Evolutionary conservation across 1,140 invertebrate genomes (phyloP).

Genomic region (Homalodisca vitripennis): DNA sequence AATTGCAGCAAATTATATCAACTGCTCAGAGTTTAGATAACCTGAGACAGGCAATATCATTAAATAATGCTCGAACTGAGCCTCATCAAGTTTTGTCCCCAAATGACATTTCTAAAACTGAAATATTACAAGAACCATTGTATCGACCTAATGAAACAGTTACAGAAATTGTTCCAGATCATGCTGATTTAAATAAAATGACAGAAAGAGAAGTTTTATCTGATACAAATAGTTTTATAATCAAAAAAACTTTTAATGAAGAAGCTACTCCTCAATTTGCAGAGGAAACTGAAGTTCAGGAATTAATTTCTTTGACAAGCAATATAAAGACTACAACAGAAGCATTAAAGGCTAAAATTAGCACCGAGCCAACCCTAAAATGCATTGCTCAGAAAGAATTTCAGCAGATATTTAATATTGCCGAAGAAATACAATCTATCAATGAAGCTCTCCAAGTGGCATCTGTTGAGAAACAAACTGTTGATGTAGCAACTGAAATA

Average conservation of each 20-base stretch:
- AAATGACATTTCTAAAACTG: no score
- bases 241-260: no score
- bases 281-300: conserved; percentile 1
- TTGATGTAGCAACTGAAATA: neutral
- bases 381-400: neutral
- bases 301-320: neutral
- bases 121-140: no score
- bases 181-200: no score
- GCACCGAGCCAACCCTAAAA: neutral
- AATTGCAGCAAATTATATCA: neutral
- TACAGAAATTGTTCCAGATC: no score
- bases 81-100: no score
- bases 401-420: neutral
- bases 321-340: neutral
- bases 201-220: no score
- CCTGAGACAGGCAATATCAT: neutral
- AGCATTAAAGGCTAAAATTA: neutral
- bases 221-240: no score
- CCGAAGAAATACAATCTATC: neutral
- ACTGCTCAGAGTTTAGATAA: conserved; percentile 4
- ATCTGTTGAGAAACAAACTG: neutral
- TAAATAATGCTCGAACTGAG: no score
- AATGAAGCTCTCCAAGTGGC: neutral
- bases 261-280: neutral
- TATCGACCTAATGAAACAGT: no score